Evolutionary conservation across 2,888 invertebrate genomes (phyloP).

Genomic region (Aradus depressus): DNA sequence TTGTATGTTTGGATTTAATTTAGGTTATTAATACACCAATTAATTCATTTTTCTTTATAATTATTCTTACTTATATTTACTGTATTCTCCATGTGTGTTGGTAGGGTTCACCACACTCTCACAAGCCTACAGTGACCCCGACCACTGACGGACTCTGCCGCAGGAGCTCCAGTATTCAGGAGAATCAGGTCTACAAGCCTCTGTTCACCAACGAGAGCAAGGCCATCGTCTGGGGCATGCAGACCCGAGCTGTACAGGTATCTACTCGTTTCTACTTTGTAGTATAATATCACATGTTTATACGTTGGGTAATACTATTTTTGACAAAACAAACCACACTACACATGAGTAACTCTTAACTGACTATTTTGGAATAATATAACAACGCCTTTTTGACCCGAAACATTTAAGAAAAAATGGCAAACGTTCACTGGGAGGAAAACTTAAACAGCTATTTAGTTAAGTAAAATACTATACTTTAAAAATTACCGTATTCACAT

Average conservation of each 20-base stretch:
- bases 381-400: too few species aligned
- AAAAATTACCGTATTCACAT: too few species aligned
- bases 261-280: constrained; percentile 3
- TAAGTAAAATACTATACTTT: too few species aligned
- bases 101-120: constrained; percentile 24
- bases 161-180: constrained; percentile 12
- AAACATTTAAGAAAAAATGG: too few species aligned
- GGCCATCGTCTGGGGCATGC: constrained; percentile 99
- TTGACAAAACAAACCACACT: too few species aligned
- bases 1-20: too few species aligned
- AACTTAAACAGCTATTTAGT: too few species aligned
- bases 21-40: too few species aligned
- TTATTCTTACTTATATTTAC: background rate
- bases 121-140: constrained; percentile 1
- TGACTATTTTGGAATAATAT: too few species aligned
- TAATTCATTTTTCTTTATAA: too few species aligned
- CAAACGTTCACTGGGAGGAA: too few species aligned
- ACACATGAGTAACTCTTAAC: too few species aligned
- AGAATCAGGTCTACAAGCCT: constrained; percentile 35
- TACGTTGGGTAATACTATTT: background rate
- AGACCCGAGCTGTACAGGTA: constrained; percentile 81
- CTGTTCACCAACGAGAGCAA: constrained; percentile 76
- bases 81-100: background rate
- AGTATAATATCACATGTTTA: background rate
- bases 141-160: background rate